Percentiles rank a stretch among this genome's conserved stretches.
These are phyloP conservation scores for Porites australiensis DNA, from an alignment of 64 coral and sea anemone genomes.

Conservation along the genomic window DNA sequence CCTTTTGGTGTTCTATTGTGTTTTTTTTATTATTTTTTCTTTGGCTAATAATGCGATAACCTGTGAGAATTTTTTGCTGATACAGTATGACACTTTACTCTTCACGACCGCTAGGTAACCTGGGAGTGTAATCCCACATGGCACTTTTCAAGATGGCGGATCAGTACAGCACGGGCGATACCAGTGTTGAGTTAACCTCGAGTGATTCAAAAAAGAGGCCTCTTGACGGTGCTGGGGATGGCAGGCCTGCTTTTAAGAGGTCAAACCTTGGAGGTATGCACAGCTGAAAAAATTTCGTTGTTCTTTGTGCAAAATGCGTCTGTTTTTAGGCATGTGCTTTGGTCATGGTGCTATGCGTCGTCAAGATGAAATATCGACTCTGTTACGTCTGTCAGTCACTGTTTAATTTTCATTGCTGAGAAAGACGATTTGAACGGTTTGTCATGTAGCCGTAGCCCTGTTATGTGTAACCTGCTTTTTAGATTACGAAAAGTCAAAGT, in stretches of 20 bases:
- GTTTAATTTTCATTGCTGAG: neutral
- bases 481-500: neutral
- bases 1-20: constrained; percentile 4
- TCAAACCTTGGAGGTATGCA: constrained; percentile 52
- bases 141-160: constrained; percentile 62
- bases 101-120: constrained; percentile 10
- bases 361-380: neutral
- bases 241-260: constrained; percentile 45
- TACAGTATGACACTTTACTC: neutral
- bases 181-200: neutral
- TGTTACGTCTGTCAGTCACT: constrained; percentile 34
- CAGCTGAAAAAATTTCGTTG: neutral
- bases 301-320: neutral
- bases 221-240: constrained; percentile 24
- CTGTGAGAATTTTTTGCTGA: neutral
- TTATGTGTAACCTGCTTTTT: neutral
- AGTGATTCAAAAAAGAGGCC: constrained; percentile 49
- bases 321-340: neutral
- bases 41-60: neutral
- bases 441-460: neutral
- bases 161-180: constrained; percentile 20
- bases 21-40: neutral
- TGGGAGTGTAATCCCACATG: constrained; percentile 44
- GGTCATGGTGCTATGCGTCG: constrained; percentile 2
- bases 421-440: neutral